These are phyloP conservation scores for Microctenopoma steveboyesi DNA, from an alignment of 2,797 vertebrate genomes.

Conservation along the genomic window DNA sequence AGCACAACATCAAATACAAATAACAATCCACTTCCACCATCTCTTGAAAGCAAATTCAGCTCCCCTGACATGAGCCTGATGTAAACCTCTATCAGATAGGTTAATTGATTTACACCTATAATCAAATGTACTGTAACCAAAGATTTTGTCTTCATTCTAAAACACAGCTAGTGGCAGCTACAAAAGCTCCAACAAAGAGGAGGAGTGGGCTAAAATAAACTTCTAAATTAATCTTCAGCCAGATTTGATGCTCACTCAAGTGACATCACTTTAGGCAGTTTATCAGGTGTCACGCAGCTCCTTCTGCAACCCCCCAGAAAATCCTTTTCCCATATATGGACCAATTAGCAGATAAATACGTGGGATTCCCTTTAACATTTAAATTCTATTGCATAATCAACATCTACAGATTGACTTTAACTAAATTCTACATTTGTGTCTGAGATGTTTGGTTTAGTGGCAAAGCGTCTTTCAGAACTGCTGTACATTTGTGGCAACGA, in stretches of 20 bases:
- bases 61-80: constrained; percentile 17
- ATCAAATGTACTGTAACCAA: background rate
- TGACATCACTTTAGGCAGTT: background rate
- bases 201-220: background rate
- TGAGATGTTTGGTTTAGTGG: constrained; percentile 6
- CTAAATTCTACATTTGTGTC: background rate
- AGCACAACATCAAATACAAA: constrained; percentile 19
- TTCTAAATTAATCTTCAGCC: background rate
- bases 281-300: background rate
- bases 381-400: background rate
- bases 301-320: background rate
- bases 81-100: background rate
- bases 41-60: constrained; percentile 17
- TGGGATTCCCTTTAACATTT: background rate
- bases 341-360: background rate
- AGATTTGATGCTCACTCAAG: background rate
- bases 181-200: too few species aligned
- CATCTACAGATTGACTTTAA: background rate
- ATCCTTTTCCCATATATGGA: too few species aligned
- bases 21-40: constrained; percentile 32
- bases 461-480: constrained; percentile 16
- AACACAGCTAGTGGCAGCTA: background rate
- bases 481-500: constrained; percentile 25
- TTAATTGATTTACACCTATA: background rate
- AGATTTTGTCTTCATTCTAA: background rate